A percentile compares a stretch with the other conserved stretches of the same genome.
Conservation (phyloP, 1,140 invertebrate species). For the Tribolium castaneum region DNA sequence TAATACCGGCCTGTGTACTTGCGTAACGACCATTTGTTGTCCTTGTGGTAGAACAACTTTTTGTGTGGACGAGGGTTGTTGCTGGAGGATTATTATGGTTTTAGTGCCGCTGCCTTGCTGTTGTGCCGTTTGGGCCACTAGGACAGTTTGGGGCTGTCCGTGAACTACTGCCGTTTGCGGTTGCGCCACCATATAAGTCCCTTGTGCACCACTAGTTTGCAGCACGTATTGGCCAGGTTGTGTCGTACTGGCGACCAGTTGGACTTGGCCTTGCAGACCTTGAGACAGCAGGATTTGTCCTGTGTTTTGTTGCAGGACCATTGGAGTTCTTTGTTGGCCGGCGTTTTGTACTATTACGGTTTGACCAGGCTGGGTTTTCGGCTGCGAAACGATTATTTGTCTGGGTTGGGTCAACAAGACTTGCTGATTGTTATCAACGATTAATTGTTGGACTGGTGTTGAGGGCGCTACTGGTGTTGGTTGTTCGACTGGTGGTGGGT, state of each 20-base stretch:
- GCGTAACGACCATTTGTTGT: conserved; percentile 73
- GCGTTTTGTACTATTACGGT: conserved; percentile 66
- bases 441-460: conserved; percentile 53
- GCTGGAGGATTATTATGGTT: conserved; percentile 79
- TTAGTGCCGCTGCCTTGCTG: conserved; percentile 74
- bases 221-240: conserved; percentile 68
- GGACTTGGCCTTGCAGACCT: conserved; percentile 60
- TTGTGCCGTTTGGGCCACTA: conserved; percentile 72
- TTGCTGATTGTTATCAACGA: conserved; percentile 60
- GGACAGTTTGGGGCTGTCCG: conserved; percentile 72
- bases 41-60: conserved; percentile 76
- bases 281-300: conserved; percentile 59
- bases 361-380: conserved; percentile 60
- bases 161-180: conserved; percentile 71
- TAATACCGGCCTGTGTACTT: conserved; percentile 67
- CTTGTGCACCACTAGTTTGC: conserved; percentile 66
- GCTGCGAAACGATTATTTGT: conserved; percentile 63
- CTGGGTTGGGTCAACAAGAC: conserved; percentile 56
- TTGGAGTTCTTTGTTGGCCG: conserved; percentile 61
- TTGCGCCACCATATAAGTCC: conserved; percentile 74
- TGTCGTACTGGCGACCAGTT: conserved; percentile 59
- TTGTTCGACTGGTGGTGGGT: conserved; percentile 47
- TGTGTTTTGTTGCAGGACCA: conserved; percentile 64
- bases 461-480: conserved; percentile 1
- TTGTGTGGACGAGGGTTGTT: conserved; percentile 64